A percentile compares a stretch with the other conserved stretches of the same genome.
Conservation (phyloP, 2,888 invertebrate genomes). For the Steinernema hermaphroditum region DNA sequence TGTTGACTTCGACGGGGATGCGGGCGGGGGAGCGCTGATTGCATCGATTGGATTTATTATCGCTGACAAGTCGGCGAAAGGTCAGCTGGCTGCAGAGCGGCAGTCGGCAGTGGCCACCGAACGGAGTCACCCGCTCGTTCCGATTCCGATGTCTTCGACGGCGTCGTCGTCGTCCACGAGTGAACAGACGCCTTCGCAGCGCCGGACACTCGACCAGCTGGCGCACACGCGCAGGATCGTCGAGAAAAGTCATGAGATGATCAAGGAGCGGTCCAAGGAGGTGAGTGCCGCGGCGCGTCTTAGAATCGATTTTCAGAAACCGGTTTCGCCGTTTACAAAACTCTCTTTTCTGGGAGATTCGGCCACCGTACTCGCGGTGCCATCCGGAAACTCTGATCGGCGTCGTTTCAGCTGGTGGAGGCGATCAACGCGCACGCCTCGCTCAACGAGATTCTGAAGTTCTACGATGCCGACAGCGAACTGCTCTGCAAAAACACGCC, state of each 20-base stretch:
- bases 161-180: slow-evolving; percentile 10
- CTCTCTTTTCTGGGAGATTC: too few species aligned
- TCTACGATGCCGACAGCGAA: slow-evolving; percentile 19
- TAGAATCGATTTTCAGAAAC: neutral
- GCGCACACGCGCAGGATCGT: slow-evolving; percentile 21
- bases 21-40: neutral
- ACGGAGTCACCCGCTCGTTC: neutral
- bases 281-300: neutral
- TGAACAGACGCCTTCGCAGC: slow-evolving; percentile 13
- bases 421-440: neutral
- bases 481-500: slow-evolving; percentile 4
- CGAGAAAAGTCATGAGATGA: slow-evolving; percentile 13
- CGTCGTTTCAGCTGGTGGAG: neutral
- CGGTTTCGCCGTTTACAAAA: neutral
- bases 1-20: neutral
- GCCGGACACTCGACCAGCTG: slow-evolving; percentile 10
- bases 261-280: slow-evolving; percentile 3
- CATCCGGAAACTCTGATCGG: too few species aligned
- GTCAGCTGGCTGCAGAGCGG: slow-evolving; percentile 6
- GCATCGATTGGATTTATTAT: slow-evolving; percentile 24
- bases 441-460: neutral
- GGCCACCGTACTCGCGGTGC: too few species aligned
- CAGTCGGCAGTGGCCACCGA: slow-evolving; percentile 12
- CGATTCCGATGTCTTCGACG: neutral
- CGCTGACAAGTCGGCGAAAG: neutral